Base-by-base conservation (phyloP, 2,797 vertebrate species). In the Rhodeus uyekii region DNA sequence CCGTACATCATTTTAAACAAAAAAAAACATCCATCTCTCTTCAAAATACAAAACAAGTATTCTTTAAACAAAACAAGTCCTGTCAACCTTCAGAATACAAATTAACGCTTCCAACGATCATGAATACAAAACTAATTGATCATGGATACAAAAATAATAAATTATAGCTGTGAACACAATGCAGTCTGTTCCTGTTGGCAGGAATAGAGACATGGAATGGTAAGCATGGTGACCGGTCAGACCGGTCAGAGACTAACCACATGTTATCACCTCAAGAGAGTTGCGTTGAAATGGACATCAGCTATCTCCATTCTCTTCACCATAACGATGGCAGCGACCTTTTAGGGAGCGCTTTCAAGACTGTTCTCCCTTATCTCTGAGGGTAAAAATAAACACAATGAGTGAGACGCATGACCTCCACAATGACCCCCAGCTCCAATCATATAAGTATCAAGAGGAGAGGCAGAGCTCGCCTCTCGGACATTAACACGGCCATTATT, bases 371-470 rank as follows among this genome's bases (percentile, higher is more conserved):
- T 82, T 91, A 93, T 92, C 92, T 91, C 60, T 42, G 84, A 89
- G 82, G 89, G 83, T 94, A 94, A 93, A 93, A 92, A 93, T 94
- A 94, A 84, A 89, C 91, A 83, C 89, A 88, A 86, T 83, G 83
- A 86, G 88, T 48, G 72, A 85, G 87, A 86, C 29, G 24, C 2
- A 34, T 65, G 44, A 53, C 46, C 44, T 34, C 24, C 46, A 50
- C 24, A 55, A 78, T 87, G 81, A 78, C 46, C 83, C 84, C 67
- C 78, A 44, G 61, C 80, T 42, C 24, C 2, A 12, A 32, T 55
- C 24, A 55, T 67, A 67, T 46, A 44, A 76, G 61, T n/a, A 19
- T n/a, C 61, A 67, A 27, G 44, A 82, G 36, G 19, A 34, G 72
- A 38, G 50, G 5, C 60, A 32, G 3, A 64, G n/a, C 61, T 81